Evolutionary conservation across 2,888 invertebrate genomes (phyloP), one percentile per base, ranked within the genome.

Genomic region (Eilema depressum): DNA sequence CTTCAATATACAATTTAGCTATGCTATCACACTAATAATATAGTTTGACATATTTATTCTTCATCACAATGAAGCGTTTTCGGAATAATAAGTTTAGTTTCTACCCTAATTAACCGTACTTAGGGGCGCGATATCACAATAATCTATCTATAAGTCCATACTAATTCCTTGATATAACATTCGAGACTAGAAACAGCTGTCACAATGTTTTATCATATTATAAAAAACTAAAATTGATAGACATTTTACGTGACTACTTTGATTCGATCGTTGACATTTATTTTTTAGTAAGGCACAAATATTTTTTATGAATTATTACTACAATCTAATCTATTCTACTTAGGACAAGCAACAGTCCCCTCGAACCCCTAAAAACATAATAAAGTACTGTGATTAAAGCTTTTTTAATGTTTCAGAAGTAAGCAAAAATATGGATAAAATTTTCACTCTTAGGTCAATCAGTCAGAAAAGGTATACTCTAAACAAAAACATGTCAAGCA

Each of bases 401-500:
- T 12, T 47, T 20, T 47, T 20, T 20, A 20, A 47, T 20, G 20
- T 47, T 47, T 47, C 47, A 47, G 47, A 47, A 47, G 20, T 47
- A 0, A 47, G 47, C 20, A 20, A 17, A 53, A n/a, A 53, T 53
- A 53, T 53, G n/a, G n/a, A 53, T n/a, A n/a, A n/a, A 8, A 53
- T 7, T n/a, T 53, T 7, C n/a, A n/a, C 53, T 10, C 8, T 2
- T n/a, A 53, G n/a, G 53, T 53, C 53, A n/a, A n/a, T n/a, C 53
- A n/a, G n/a, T 10, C 53, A 1, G 10, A 3, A 3, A 8, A 53
- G n/a, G 10, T 10, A 20, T 2, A 53, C n/a, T 53, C 1, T 10
- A 10, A 53, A n/a, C 53, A 53, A n/a, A 53, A 61, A 30, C 0
- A 30, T 80, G 26, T 61, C 66, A 3, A 74, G 73, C 47, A 87